Percentiles rank a stretch among this genome's conserved stretches.
These are phyloP conservation scores for Morone chrysops DNA, from an alignment of 2,113 vertebrate species.

Conservation along the genomic window DNA sequence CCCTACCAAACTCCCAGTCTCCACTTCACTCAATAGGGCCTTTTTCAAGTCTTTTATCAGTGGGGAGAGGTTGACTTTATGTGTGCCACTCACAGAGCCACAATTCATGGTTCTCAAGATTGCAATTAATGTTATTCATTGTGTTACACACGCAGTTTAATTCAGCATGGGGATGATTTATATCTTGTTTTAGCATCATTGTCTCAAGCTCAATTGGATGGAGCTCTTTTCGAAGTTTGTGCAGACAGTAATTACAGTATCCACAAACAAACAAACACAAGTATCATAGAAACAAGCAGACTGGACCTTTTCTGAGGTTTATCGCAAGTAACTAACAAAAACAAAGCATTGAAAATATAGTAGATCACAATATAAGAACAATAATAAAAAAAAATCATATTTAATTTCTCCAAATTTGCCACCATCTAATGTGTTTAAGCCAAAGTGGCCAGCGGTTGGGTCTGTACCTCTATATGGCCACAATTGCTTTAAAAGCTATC, in stretches of 20 bases:
- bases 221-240: constrained; percentile 23
- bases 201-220: background rate
- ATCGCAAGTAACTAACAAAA: constrained; percentile 16
- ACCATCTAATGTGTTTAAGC: constrained; percentile 48
- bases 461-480: constrained; percentile 58
- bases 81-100: constrained; percentile 69
- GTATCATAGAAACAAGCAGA: constrained; percentile 16
- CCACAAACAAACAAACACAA: constrained; percentile 35
- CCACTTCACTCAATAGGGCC: constrained; percentile 83
- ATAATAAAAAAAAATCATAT: background rate
- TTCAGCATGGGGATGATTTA: constrained; percentile 48
- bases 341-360: constrained; percentile 15
- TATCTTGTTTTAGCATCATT: constrained; percentile 41
- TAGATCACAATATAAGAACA: background rate
- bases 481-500: constrained; percentile 70
- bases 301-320: background rate
- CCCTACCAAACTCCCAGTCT: constrained; percentile 82
- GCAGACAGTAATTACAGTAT: constrained; percentile 23
- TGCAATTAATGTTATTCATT: constrained; percentile 63
- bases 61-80: constrained; percentile 70
- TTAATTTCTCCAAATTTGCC: constrained; percentile 39
- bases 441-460: constrained; percentile 52
- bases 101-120: constrained; percentile 51
- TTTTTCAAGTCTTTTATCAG: constrained; percentile 79
- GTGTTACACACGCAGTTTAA: constrained; percentile 37